Evolutionary conservation across 53 echinoderm and acorn worm genomes (phyloP).

Genomic region (Henricia sp.): DNA sequence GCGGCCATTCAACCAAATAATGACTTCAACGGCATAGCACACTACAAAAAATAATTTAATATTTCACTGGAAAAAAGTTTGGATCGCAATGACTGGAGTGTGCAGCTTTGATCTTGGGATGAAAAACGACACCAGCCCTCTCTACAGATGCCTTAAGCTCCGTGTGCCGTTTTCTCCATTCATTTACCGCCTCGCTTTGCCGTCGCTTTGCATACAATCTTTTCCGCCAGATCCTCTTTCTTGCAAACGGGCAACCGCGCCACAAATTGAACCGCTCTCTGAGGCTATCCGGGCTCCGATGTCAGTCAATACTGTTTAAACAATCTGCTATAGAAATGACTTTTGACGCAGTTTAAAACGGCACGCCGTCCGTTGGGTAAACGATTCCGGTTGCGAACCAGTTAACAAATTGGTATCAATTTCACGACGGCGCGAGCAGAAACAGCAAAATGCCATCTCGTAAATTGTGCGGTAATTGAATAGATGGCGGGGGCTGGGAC

Average conservation of each 20-base stretch:
- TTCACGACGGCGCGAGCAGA: conserved; percentile 46
- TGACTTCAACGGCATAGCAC: no score
- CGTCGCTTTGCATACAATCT: conserved; percentile 47
- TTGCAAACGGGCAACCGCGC: conserved; percentile 8
- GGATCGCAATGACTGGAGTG: no score
- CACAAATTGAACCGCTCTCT: conserved; percentile 47
- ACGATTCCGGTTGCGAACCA: conserved; percentile 56
- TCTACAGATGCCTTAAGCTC: conserved; percentile 15
- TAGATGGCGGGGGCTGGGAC: conserved; percentile 41
- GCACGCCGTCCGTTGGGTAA: conserved; percentile 48
- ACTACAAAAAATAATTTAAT: no score
- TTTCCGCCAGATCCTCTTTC: background rate
- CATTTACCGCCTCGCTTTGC: conserved; percentile 1
- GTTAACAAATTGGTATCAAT: conserved; percentile 65
- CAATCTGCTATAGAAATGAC: conserved; percentile 63
- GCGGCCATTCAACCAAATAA: no score
- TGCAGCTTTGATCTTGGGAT: no score
- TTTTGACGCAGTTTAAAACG: conserved; percentile 70
- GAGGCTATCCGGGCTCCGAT: conserved; percentile 3
- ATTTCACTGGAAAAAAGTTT: no score
- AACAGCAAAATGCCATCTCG: conserved; percentile 51
- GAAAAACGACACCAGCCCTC: background rate
- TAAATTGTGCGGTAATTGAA: conserved; percentile 69
- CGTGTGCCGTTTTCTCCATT: background rate
- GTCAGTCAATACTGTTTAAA: conserved; percentile 60